Base-by-base conservation (phyloP, 2,797 vertebrate species). In the Aplochiton taeniatus region DNA sequence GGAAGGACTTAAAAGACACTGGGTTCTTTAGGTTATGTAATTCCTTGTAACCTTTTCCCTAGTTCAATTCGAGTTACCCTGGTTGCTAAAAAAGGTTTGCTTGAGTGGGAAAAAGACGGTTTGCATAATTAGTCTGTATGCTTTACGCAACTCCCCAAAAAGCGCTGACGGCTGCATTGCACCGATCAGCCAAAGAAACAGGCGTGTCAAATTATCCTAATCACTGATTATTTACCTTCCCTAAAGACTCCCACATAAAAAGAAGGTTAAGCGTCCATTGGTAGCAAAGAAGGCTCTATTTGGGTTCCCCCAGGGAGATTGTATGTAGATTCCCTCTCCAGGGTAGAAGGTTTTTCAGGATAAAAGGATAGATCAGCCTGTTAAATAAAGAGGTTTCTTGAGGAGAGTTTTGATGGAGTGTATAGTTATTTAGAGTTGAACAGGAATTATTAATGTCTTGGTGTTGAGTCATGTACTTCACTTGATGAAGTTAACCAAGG, bases 161-260 rank as follows among this genome's bases (percentile, higher is more conserved):
- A 46, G 17, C 14, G n/a, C 56, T 52, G 41, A 44, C 56, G 58
- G 51, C 17, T 50, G 12, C 42, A 13, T 3, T 6, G 65, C 31
- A 31, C 31, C 13, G 48, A 52, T 52, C 55, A 65, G 46, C 19
- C 12, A 47, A 50, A 46, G 58, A 61, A 61, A 63, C 16, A 41
- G 61, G 49, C 69, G 7, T 41, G 58, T 56, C 58, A 65, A 50
- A 51, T 17, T 46, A 57, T 71, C 51, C 63, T 64, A 58, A 70
- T 64, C 50, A 20, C 42, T 46, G 17, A 56, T 61, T 61, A 55
- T 63, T 57, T 62, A 19, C 20, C 52, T 41, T 56, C 63, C 41
- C 44, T 46, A 13, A 61, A 61, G 58, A 17, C 43, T 14, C 18
- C 18, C 9, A 19, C 49, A n/a, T 60, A 11, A 48, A 45, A 54